Evolutionary conservation across 2,797 vertebrate species (phyloP), one percentile per base, ranked within the genome.

Genomic region (Xenentodon cancila): DNA sequence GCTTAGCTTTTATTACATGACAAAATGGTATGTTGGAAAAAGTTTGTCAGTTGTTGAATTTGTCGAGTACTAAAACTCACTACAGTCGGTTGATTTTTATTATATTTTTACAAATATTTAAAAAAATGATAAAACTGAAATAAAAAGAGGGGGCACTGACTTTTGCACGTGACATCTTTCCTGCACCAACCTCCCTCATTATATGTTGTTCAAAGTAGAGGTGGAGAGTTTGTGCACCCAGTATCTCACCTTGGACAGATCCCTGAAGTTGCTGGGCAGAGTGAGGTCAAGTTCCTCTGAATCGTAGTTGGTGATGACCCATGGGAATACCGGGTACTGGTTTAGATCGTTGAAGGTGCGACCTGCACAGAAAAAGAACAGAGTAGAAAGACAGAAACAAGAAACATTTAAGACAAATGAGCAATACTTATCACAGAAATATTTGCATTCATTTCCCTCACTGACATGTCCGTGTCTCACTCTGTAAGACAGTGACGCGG

Each of bases 301-400:
- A 56, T 99, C 98, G 52, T 98, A 99, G 91, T 99, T 99, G 81
- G 96, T 98, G 89, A 99, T 96, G 64, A 99, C 94, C 98, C 98
- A 99, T 4, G 98, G 97, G 90, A 99, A 99, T 68, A 99, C 96
- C 1, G 97, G 97, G 75, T 99, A 99, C 88, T 99, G 98, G 91
- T 97, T 99, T 66, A 99, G 92, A 86, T 99, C 97, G 64, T 97
- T 99, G 73, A 90, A 99, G 42, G 95, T 96, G 56, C 97, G 95
- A 59, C 98, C 98, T 99, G 65, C 55, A 17, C 19, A 50, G 57
- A 53, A 64, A 37, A 52, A 37, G 5, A 37, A 12, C 30, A 59
- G 12, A 27, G 1, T 6, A 17, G 1, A 17, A 21, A 0, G 2
- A 45, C 22, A 45, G n/a, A 37, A 42, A 32, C 18, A 44, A 6